phyloP scores from a whole-genome alignment of 2,797 vertebrate species.

The Microhierax caerulescens region DNA sequence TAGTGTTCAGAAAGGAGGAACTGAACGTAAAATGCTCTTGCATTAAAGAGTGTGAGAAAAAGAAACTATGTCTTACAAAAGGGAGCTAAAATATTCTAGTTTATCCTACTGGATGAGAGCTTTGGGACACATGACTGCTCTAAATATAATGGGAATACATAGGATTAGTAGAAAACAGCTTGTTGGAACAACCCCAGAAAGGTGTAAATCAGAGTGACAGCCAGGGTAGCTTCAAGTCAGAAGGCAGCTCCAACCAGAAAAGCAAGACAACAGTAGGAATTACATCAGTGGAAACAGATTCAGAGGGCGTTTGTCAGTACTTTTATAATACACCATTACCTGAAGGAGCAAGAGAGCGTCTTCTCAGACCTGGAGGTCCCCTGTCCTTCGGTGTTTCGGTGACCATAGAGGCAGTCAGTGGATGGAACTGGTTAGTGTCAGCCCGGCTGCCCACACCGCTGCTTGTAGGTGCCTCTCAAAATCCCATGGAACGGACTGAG shows the following conservation, averaged over 20 bases:
- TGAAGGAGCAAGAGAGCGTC: background rate
- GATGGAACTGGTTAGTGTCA: background rate
- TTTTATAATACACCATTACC: background rate
- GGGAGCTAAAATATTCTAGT: background rate
- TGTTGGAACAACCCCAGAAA: background rate
- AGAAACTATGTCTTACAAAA: background rate
- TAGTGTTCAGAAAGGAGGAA: background rate
- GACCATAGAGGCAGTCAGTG: background rate
- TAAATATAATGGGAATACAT: background rate
- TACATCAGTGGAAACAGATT: background rate
- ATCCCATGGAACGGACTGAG: background rate
- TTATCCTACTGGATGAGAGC: background rate
- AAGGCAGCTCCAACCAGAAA: background rate
- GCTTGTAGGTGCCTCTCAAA: background rate
- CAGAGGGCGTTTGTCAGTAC: background rate
- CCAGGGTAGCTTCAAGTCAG: background rate
- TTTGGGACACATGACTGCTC: background rate
- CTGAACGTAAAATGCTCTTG: background rate
- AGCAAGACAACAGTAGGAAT: background rate
- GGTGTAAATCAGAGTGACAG: background rate
- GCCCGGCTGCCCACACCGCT: background rate
- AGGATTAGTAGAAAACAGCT: background rate
- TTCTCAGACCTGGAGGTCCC: fast-evolving
- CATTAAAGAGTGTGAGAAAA: background rate
- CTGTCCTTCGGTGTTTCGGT: background rate